Conservation (phyloP, 2,888 invertebrate species). For the Tupiocoris notatus region DNA sequence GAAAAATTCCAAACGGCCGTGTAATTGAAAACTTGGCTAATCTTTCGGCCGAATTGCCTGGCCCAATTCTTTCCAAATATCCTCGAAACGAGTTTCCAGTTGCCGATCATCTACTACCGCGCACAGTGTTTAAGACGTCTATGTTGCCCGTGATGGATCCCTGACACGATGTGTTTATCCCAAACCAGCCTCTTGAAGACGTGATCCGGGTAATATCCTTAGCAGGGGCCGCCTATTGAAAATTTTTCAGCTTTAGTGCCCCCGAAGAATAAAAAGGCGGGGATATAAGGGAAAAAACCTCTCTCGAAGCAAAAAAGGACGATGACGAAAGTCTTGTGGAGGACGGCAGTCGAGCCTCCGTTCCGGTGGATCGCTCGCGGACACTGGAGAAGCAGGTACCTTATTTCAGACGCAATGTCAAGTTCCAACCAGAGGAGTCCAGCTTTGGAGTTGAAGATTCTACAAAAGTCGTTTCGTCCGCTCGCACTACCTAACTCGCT, state of each 20-base stretch:
- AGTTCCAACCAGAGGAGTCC: neutral
- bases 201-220: conserved; percentile 22
- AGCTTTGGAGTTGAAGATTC: neutral
- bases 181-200: neutral
- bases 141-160: neutral
- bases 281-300: conserved; percentile 6
- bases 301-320: neutral
- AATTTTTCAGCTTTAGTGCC: conserved; percentile 20
- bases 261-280: conserved; percentile 23
- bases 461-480: neutral
- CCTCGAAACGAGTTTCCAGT: too few relatives aligned
- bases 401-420: neutral
- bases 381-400: conserved; percentile 10
- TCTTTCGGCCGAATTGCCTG: too few relatives aligned
- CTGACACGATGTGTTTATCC: conserved; percentile 21
- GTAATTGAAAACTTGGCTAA: too few relatives aligned
- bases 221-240: neutral
- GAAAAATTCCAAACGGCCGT: too few relatives aligned
- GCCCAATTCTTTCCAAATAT: too few relatives aligned
- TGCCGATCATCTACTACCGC: too few relatives aligned
- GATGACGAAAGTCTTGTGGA: neutral
- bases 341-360: neutral
- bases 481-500: neutral
- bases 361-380: conserved; percentile 10
- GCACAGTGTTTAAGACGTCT: neutral